A percentile compares a stretch with the other conserved stretches of the same genome.
Conservation (phyloP, 2,797 vertebrate species). For the Gouania willdenowi region DNA sequence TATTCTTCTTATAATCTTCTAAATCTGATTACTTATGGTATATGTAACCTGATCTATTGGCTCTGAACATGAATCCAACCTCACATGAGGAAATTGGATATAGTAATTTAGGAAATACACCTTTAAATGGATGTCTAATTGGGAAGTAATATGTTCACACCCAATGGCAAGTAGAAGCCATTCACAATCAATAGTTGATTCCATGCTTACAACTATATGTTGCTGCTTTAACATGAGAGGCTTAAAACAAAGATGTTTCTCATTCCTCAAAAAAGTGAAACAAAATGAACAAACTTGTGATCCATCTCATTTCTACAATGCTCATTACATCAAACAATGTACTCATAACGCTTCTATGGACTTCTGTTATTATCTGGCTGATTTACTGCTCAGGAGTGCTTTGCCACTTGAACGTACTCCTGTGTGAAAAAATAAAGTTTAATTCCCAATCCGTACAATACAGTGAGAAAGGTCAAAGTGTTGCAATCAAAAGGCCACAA, state of each 20-base stretch:
- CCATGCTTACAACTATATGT: not conserved
- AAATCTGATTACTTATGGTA: too few species aligned
- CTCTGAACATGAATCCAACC: too few species aligned
- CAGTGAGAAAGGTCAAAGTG: slow-evolving; percentile 1
- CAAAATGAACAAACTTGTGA: slow-evolving; percentile 13
- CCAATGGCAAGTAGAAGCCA: too few species aligned
- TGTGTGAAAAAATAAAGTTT: slow-evolving; percentile 9
- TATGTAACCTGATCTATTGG: too few species aligned
- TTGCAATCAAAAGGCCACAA: not conserved
- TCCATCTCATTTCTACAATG: slow-evolving; percentile 30
- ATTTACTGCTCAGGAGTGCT: slow-evolving; percentile 30
- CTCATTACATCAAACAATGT: slow-evolving; percentile 50
- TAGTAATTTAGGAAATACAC: too few species aligned
- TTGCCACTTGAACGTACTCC: slow-evolving; percentile 13
- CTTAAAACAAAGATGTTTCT: not conserved
- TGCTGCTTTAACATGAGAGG: not conserved
- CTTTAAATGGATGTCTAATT: too few species aligned
- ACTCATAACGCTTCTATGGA: slow-evolving; percentile 10
- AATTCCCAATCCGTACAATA: slow-evolving; percentile 7
- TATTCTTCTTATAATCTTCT: too few species aligned
- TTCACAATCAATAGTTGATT: not conserved
- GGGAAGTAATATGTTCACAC: too few species aligned
- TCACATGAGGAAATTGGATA: too few species aligned
- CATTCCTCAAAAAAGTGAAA: too few species aligned
- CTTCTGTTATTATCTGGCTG: slow-evolving; percentile 42